Percentiles rank a stretch among this genome's conserved stretches.
These are phyloP conservation scores for Coelopa frigida DNA, from an alignment of 1,140 invertebrate genomes.

Conservation along the genomic window DNA sequence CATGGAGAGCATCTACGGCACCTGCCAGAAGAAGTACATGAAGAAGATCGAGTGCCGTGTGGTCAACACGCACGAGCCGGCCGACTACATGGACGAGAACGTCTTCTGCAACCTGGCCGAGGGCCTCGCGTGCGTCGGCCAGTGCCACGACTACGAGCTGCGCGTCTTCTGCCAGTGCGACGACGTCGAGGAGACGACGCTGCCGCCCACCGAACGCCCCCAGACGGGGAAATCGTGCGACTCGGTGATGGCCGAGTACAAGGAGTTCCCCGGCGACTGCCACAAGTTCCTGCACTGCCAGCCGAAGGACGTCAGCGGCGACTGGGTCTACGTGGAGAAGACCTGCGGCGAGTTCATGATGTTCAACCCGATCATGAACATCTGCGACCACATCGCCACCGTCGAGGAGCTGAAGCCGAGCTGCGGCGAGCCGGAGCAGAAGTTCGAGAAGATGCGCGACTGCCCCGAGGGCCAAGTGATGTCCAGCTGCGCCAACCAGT, in stretches of 20 bases:
- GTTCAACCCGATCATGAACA: constrained; percentile 54
- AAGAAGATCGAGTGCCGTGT: constrained; percentile 67
- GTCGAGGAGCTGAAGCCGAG: constrained; percentile 56
- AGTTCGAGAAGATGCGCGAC: constrained; percentile 5
- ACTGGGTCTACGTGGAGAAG: constrained; percentile 48
- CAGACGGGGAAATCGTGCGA: constrained; percentile 29
- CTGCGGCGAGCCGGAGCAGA: constrained; percentile 40
- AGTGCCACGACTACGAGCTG: constrained; percentile 66
- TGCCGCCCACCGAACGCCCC: constrained; percentile 19
- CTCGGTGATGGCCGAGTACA: constrained; percentile 27
- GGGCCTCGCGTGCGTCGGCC: constrained; percentile 58
- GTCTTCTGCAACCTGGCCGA: constrained; percentile 65
- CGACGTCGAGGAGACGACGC: constrained; percentile 16
- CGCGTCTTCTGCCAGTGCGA: constrained; percentile 61
- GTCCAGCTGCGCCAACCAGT: constrained; percentile 55
- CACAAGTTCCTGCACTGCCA: constrained; percentile 54
- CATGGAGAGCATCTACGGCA: constrained; percentile 31
- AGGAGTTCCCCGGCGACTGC: constrained; percentile 51
- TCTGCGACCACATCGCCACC: constrained; percentile 56
- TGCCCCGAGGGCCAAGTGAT: constrained; percentile 47
- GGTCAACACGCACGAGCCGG: constrained; percentile 51
- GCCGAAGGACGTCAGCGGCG: constrained; percentile 27
- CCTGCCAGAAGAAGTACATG: constrained; percentile 50
- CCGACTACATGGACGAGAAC: constrained; percentile 62
- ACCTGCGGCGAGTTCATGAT: constrained; percentile 52